Evolutionary conservation across 2,888 invertebrate species (phyloP), one percentile per base, ranked within the genome.

Genomic region (Caenorhabditis sulstoni): DNA sequence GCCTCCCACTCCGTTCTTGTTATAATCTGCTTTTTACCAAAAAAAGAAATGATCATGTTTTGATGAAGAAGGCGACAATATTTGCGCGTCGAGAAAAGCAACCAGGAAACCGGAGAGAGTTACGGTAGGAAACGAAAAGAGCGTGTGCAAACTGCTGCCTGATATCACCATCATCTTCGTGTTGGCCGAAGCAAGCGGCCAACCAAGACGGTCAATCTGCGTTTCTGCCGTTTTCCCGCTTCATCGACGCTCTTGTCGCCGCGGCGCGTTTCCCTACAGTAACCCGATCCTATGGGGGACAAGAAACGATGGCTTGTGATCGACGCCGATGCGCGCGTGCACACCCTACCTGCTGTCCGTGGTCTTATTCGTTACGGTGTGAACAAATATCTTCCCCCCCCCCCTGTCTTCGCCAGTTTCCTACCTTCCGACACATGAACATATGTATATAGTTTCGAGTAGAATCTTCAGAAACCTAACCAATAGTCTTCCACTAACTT

Each of bases 291-390:
- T 53, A 52, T 49, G 20, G 50, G 20, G 50, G 23, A n/a, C 37
- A 22, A 59, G 68, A 67, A 44, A 52, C 29, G 37, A n/a, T 47
- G 62, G 71, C 62, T 64, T 62, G 71, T 71, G 71, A 64, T 71
- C 61, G 64, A 61, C 45, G 35, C 45, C 71, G 14, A 41, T 41
- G 71, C 70, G 52, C 70, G 61, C 71, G 71, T 71, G 71, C 71
- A 71, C 71, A 71, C 70, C 70, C 29, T 29, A 61, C 52, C 62
- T 61, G 64, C 49, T 55, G 62, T 62, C 53, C 62, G 47, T 52
- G 22, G 70, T 71, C 70, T 57, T 64, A 62, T 71, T 71, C 71
- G 71, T 71, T 71, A 71, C 71, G 71, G 71, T 71, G 71, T 71
- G 71, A 71, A 71, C 71, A 71, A 71, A 71, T 71, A 71, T 66